Percentiles rank a stretch among this genome's conserved stretches.
Conservation (phyloP, 2,797 vertebrate genomes). For the Ctenochaetus hawaiiensis region DNA sequence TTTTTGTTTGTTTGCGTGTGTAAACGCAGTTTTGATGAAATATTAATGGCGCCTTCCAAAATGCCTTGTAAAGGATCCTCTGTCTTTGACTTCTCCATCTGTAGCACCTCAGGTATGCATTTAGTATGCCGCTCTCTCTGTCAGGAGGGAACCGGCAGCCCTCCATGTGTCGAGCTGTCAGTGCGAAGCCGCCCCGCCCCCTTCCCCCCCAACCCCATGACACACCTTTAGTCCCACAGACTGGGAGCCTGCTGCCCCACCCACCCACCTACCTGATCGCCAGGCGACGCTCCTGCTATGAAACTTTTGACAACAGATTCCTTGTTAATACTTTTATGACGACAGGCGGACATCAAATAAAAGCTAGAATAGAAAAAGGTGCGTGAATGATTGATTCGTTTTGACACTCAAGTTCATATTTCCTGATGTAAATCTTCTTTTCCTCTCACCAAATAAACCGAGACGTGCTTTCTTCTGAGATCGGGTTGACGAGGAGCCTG, state of each 20-base stretch:
- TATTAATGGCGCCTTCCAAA: conserved; percentile 84
- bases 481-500: conserved; percentile 55
- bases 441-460: conserved; percentile 49
- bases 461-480: conserved; percentile 64
- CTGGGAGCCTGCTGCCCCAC: conserved; percentile 59
- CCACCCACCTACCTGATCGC: conserved; percentile 29
- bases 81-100: conserved; percentile 85
- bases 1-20: conserved; percentile 84
- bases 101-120: conserved; percentile 83
- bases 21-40: conserved; percentile 86
- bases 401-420: conserved; percentile 56
- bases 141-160: conserved; percentile 75
- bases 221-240: conserved; percentile 76
- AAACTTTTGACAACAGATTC: conserved; percentile 52
- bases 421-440: conserved; percentile 51
- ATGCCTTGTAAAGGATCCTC: conserved; percentile 83
- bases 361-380: conserved; percentile 43
- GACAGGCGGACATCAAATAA: conserved; percentile 48
- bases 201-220: conserved; percentile 58
- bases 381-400: conserved; percentile 59
- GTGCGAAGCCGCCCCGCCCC: conserved; percentile 58
- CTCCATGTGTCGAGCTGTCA: conserved; percentile 81
- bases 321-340: conserved; percentile 28
- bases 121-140: conserved; percentile 81
- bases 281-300: conserved; percentile 11